Evolutionary conservation across 2,888 invertebrate species (phyloP).

Genomic region (Ophion obscuratus): DNA sequence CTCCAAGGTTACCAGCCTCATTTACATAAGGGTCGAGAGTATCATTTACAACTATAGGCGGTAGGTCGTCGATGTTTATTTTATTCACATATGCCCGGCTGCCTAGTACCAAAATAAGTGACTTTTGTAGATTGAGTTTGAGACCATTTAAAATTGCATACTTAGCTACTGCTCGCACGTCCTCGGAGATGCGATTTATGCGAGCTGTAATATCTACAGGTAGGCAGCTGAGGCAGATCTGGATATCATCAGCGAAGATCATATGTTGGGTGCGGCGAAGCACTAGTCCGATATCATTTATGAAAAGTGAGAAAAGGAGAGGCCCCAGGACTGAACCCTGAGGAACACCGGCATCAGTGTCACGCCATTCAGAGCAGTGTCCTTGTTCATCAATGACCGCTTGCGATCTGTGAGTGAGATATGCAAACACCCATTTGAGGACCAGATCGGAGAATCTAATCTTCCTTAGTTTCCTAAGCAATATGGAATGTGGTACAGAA

Average conservation of each 20-base stretch:
- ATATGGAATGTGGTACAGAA: not conserved
- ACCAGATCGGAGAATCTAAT: not conserved
- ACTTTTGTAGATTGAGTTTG: too few relatives aligned
- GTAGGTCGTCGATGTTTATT: not conserved
- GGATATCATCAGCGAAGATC: slow-evolving; percentile 14
- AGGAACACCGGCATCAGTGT: not conserved
- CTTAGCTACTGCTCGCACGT: not conserved
- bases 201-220: not conserved
- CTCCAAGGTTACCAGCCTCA: slow-evolving; percentile 1
- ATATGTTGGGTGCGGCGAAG: not conserved
- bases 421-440: not conserved
- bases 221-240: not conserved
- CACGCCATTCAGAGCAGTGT: not conserved
- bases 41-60: not conserved
- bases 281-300: not conserved
- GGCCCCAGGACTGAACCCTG: slow-evolving; percentile 36
- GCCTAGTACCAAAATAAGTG: not conserved
- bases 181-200: not conserved
- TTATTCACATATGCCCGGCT: not conserved
- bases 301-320: slow-evolving; percentile 7
- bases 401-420: not conserved
- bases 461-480: not conserved
- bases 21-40: not conserved
- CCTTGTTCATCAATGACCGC: not conserved
- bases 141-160: slow-evolving; percentile 10